Base-by-base conservation (phyloP, 2,888 invertebrate species). In the Lithophane socia region DNA sequence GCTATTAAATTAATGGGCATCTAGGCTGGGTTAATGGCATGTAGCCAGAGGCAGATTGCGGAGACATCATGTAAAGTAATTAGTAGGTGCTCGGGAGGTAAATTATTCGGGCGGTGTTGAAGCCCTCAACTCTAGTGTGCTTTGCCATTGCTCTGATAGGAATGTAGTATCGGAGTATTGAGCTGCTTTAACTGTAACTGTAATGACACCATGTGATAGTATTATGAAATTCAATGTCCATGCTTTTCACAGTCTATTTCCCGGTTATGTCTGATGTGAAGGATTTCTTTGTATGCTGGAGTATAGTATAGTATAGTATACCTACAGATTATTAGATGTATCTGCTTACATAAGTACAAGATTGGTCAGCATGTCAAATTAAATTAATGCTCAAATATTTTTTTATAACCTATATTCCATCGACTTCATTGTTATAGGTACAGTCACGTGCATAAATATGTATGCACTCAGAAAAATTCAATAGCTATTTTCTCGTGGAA, bases 1-100 rank as follows among this genome's bases (percentile, higher is more conserved):
- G 92, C 92, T 93, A 93, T 94, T 93, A 94, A 95, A 93, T 94
- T 93, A 95, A 95, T 93, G 93, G 92, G 86, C 91, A 90, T 89
- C 88, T 89, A 89, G 91, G 90, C 92, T 92, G 76, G 77, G 78
- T 83, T 87, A 87, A 87, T 85, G 85, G 65, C n/a, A n/a, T n/a
- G n/a, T 77, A 73, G 79, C 77, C 77, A 77, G 87, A 88, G 89
- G 91, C 90, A 89, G 90, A 92, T 91, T 91, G 91, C 83, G 86
- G 89, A 90, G 92, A 92, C 92, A 91, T 93, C 91, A 92, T 94
- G 92, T 93, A 93, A 93, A 93, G 90, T 94, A 94, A 95, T 94
- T 91, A 91, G 87, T 89, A 78, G n/a, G 49, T 81, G 69, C 63
- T 65, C 21, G 16, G 37, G 24, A 70, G 63, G 69, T 75, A 75